A percentile compares a stretch with the other conserved stretches of the same genome.
phyloP scores from a whole-genome alignment of 1,140 invertebrate genomes.

The Anastatus disparis region DNA sequence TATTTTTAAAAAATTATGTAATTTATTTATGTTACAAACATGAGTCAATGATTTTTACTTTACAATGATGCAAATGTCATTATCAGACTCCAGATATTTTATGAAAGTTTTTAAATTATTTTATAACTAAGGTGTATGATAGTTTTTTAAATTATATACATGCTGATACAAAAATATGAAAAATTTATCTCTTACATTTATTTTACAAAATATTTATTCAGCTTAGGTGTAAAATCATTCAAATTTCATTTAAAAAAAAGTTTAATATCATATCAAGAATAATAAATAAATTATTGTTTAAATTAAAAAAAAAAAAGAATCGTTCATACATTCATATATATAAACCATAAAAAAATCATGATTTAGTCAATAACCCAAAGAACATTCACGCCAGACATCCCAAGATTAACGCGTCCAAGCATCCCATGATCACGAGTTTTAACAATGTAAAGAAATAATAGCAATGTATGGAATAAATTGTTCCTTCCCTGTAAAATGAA shows the following conservation, averaged over 20 bases:
- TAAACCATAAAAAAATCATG: not conserved
- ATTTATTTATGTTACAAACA: too few relatives aligned
- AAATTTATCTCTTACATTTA: not conserved
- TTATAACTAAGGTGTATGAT: not conserved
- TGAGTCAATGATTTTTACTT: not conserved
- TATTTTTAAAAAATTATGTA: too few relatives aligned
- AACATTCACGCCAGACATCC: slow-evolving; percentile 81
- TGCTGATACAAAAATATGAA: not conserved
- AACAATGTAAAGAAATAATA: slow-evolving; percentile 82
- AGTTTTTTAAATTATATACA: slow-evolving; percentile 17
- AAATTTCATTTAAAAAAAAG: not conserved
- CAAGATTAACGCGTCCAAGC: slow-evolving; percentile 81
- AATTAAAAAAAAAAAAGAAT: not conserved
- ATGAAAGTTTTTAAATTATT: not conserved
- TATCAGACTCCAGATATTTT: slow-evolving; percentile 1
- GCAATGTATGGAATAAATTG: slow-evolving; percentile 83
- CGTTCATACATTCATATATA: slow-evolving; percentile 3
- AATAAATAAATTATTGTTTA: not conserved
- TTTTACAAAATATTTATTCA: not conserved
- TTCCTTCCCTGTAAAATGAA: slow-evolving; percentile 77
- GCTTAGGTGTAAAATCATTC: not conserved
- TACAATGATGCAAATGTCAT: slow-evolving; percentile 4
- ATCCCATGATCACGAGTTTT: slow-evolving; percentile 80
- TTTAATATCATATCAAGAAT: not conserved
- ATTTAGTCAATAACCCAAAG: slow-evolving; percentile 76